phyloP scores from a whole-genome alignment of 2,797 vertebrate genomes.

The Microhierax caerulescens region DNA sequence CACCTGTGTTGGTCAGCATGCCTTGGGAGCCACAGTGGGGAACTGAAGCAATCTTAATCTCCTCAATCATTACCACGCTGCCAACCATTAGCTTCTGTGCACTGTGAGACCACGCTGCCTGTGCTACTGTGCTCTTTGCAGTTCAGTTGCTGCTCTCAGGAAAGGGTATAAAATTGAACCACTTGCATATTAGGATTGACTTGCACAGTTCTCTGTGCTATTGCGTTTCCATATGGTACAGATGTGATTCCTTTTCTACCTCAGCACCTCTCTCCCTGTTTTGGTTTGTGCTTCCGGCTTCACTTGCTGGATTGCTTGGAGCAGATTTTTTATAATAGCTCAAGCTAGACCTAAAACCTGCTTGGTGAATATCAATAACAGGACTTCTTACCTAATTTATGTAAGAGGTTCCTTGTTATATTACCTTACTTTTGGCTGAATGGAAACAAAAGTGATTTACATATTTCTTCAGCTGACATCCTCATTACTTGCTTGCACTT shows the following conservation, averaged over 20 bases:
- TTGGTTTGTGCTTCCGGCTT: background rate
- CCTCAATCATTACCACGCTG: background rate
- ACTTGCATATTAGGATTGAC: background rate
- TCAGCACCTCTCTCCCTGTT: background rate
- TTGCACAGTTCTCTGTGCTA: background rate
- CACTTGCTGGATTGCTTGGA: background rate
- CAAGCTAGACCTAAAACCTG: background rate
- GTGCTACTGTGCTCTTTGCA: background rate
- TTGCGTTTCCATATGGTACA: background rate
- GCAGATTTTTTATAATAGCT: background rate
- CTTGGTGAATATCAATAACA: background rate
- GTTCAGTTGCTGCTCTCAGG: background rate
- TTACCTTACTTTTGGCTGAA: background rate
- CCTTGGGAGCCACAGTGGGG: background rate
- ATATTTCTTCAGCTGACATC: background rate
- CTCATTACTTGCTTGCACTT: background rate
- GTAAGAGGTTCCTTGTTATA: background rate
- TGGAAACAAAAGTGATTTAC: background rate
- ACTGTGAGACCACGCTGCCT: accelerated
- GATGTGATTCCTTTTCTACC: background rate
- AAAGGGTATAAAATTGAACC: background rate
- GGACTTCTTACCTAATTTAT: background rate
- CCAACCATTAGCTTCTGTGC: background rate
- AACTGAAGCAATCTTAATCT: background rate
- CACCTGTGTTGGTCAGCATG: background rate